Percentiles rank a stretch among this genome's conserved stretches.
Conservation (phyloP, 92 coral and sea anemone species). For the Epizoanthus ramosus region DNA sequence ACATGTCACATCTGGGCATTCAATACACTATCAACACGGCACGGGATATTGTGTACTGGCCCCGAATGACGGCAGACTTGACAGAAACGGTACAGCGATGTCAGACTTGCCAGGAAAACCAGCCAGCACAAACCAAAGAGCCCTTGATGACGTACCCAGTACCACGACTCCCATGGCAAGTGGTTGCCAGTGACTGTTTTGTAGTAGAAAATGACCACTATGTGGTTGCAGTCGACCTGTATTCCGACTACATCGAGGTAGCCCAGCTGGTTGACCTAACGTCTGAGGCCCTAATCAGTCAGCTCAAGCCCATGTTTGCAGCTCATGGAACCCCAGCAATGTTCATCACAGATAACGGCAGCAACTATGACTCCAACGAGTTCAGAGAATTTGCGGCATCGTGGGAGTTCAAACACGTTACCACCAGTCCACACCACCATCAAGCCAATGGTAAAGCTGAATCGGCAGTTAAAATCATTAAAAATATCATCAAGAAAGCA, state of each 20-base stretch:
- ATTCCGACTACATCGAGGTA: constrained; percentile 60
- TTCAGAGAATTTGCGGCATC: constrained; percentile 41
- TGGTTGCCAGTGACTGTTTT: constrained; percentile 60
- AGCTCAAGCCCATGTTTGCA: constrained; percentile 70
- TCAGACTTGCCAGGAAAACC: constrained; percentile 45
- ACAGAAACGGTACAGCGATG: constrained; percentile 50
- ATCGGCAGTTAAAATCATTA: constrained; percentile 46
- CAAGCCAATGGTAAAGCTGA: constrained; percentile 57
- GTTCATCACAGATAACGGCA: no score
- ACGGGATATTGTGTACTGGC: constrained; percentile 67
- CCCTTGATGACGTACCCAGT: constrained; percentile 62
- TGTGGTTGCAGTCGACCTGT: constrained; percentile 54
- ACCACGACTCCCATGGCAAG: constrained; percentile 64
- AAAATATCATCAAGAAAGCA: constrained; percentile 47
- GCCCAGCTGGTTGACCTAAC: constrained; percentile 49
- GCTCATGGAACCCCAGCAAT: constrained; percentile 63
- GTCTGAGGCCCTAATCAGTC: constrained; percentile 46
- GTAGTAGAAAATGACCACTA: constrained; percentile 55
- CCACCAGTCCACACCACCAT: constrained; percentile 62
- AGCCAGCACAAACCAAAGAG: constrained; percentile 47
- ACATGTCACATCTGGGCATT: constrained; percentile 62
- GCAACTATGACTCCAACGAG: constrained; percentile 49
- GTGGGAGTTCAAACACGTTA: constrained; percentile 57
- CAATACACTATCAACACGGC: constrained; percentile 68
- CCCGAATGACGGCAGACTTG: constrained; percentile 60